Conservation (phyloP, 1,140 invertebrate genomes). For the Drosophila azteca region DNA sequence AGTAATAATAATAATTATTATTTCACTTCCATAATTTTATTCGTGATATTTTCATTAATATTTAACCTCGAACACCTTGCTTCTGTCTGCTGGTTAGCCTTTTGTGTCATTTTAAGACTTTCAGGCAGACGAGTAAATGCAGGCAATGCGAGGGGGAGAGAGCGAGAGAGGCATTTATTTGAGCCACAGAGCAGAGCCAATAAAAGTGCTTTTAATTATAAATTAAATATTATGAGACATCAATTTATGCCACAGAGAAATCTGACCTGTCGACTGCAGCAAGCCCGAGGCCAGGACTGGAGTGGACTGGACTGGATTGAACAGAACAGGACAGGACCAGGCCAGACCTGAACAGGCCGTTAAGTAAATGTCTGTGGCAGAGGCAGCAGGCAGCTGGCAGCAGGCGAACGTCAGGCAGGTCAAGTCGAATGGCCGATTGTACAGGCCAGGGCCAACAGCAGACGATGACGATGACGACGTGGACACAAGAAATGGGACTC, state of each 20-base stretch:
- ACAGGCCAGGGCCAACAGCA: slow-evolving; percentile 46
- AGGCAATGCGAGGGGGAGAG: not conserved
- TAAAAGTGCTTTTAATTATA: slow-evolving; percentile 53
- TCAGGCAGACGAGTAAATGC: not conserved
- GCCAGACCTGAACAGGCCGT: too few relatives aligned
- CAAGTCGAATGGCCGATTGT: slow-evolving; percentile 27
- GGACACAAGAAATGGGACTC: slow-evolving; percentile 14
- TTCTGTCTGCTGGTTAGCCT: not conserved
- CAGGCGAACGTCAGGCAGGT: slow-evolving; percentile 17
- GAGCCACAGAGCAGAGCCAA: not conserved
- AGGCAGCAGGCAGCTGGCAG: not conserved
- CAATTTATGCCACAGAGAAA: slow-evolving; percentile 20
- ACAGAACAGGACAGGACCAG: slow-evolving; percentile 8
- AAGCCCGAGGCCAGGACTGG: slow-evolving; percentile 8
- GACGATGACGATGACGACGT: slow-evolving; percentile 30
- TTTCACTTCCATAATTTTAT: too few relatives aligned
- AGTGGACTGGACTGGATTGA: not conserved
- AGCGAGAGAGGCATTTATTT: not conserved
- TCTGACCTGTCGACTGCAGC: slow-evolving; percentile 16
- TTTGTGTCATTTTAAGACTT: slow-evolving; percentile 16
- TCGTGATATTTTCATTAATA: too few relatives aligned
- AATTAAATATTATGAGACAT: slow-evolving; percentile 59
- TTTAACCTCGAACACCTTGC: too few relatives aligned
- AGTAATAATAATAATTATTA: too few relatives aligned
- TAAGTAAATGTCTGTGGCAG: slow-evolving; percentile 59